These are phyloP conservation scores for Trissolcus brochymenae DNA, from an alignment of 2,888 invertebrate genomes.

Conservation along the genomic window DNA sequence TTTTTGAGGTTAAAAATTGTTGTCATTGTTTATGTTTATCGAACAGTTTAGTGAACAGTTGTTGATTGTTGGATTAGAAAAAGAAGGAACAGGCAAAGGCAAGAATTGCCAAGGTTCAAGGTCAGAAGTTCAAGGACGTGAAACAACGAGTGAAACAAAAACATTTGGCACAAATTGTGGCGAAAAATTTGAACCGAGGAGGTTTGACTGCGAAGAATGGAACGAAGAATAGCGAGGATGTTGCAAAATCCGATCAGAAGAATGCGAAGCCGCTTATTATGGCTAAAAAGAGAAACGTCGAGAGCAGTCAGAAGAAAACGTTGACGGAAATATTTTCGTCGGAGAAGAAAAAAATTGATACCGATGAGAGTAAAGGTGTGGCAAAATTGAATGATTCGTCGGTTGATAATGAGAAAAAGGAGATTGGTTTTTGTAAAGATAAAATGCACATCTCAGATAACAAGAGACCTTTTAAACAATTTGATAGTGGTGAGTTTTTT, in stretches of 20 bases:
- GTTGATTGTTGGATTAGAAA: conserved; percentile 22
- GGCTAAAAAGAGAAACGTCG: conserved; percentile 57
- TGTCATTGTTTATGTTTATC: background rate
- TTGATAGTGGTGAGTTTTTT: conserved; percentile 23
- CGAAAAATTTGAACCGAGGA: conserved; percentile 59
- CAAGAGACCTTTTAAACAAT: conserved; percentile 7
- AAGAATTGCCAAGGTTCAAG: background rate
- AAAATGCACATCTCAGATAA: background rate
- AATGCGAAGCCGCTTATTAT: conserved; percentile 62
- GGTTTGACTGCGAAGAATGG: conserved; percentile 8
- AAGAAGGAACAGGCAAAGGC: conserved; percentile 10
- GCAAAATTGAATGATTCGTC: background rate
- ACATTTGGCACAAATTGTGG: conserved; percentile 67
- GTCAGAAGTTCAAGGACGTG: conserved; percentile 25
- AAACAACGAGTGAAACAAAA: conserved; percentile 70
- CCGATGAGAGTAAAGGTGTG: conserved; percentile 1
- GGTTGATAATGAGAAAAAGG: conserved; percentile 3
- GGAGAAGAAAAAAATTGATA: conserved; percentile 37
- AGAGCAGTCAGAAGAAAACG: conserved; percentile 60
- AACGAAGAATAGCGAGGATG: background rate
- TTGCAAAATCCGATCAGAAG: background rate
- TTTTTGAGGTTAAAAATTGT: conserved; percentile 15
- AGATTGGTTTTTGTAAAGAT: conserved; percentile 13
- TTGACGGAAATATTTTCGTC: conserved; percentile 67
- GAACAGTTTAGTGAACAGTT: too few species aligned